phyloP scores from a whole-genome alignment of 2,888 invertebrate species.

The Fabriciana adippe region DNA sequence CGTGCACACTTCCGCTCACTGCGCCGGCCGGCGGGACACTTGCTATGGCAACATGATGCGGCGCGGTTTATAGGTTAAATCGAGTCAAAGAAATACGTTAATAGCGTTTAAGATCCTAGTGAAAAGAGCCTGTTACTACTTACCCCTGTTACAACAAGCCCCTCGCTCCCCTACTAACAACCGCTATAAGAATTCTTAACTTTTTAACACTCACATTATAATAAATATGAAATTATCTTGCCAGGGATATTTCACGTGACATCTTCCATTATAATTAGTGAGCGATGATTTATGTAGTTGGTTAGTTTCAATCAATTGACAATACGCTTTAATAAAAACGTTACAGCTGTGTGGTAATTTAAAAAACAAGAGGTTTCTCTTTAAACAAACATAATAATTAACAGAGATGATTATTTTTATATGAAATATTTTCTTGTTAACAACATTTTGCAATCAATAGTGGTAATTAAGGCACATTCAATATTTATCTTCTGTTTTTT shows the following conservation, averaged over 20 bases:
- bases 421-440: background rate
- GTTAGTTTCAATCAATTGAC: background rate
- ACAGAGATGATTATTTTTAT: background rate
- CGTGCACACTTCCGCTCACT: no score
- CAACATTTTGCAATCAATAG: slow-evolving; percentile 11
- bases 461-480: slow-evolving; percentile 9
- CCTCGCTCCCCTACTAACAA: slow-evolving; percentile 36
- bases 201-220: slow-evolving; percentile 41
- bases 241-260: slow-evolving; percentile 36
- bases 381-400: background rate
- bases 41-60: no score
- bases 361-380: background rate
- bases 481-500: slow-evolving; percentile 11
- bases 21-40: no score
- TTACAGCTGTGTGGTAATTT: background rate
- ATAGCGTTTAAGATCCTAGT: no score
- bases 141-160: no score
- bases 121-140: no score
- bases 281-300: slow-evolving; percentile 29
- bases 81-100: no score
- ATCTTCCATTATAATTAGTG: slow-evolving; percentile 37
- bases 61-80: no score
- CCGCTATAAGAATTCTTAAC: slow-evolving; percentile 38
- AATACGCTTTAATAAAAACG: background rate
- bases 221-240: slow-evolving; percentile 42